These are phyloP conservation scores for Acipenser ruthenus DNA, from an alignment of 2,797 vertebrate species.

Conservation along the genomic window DNA sequence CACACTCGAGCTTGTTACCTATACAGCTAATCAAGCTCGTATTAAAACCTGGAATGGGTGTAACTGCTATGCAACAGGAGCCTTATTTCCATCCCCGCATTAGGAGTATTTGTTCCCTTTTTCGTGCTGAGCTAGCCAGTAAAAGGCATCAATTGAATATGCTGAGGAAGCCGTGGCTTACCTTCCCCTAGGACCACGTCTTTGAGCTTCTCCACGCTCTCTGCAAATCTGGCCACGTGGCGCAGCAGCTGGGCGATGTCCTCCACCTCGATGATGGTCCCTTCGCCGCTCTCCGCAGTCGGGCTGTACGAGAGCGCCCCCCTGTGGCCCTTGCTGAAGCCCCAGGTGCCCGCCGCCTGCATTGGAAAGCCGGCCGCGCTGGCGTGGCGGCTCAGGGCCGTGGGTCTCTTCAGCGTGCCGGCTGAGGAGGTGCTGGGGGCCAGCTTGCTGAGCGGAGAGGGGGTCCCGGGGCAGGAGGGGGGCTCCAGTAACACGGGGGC, in stretches of 20 bases:
- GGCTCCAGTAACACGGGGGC: conserved; percentile 23
- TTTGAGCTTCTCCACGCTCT: conserved; percentile 87
- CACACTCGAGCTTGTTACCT: too few relatives aligned
- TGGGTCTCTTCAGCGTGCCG: conserved; percentile 78
- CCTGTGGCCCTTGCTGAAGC: conserved; percentile 64
- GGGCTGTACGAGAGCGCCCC: conserved; percentile 56
- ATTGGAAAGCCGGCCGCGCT: conserved; percentile 82
- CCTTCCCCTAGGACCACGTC: conserved; percentile 79
- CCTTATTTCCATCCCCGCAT: too few relatives aligned
- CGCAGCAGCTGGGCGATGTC: conserved; percentile 82
- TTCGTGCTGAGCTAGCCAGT: too few relatives aligned
- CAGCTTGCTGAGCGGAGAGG: conserved; percentile 41
- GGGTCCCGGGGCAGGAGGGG: conserved; percentile 43
- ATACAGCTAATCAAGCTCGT: too few relatives aligned
- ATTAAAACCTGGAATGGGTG: too few relatives aligned
- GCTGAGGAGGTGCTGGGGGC: conserved; percentile 48
- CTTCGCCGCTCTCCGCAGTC: conserved; percentile 48
- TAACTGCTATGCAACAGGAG: too few relatives aligned
- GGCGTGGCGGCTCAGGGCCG: conserved; percentile 81
- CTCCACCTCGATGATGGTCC: conserved; percentile 66
- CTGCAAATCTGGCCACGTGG: conserved; percentile 79
- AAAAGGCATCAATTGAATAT: neutral
- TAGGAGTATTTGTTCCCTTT: too few relatives aligned
- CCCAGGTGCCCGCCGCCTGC: conserved; percentile 50
- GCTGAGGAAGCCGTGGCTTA: conserved; percentile 37